Evolutionary conservation across 2,113 vertebrate species (phyloP).

Genomic region (Myrmecophaga tridactyla): DNA sequence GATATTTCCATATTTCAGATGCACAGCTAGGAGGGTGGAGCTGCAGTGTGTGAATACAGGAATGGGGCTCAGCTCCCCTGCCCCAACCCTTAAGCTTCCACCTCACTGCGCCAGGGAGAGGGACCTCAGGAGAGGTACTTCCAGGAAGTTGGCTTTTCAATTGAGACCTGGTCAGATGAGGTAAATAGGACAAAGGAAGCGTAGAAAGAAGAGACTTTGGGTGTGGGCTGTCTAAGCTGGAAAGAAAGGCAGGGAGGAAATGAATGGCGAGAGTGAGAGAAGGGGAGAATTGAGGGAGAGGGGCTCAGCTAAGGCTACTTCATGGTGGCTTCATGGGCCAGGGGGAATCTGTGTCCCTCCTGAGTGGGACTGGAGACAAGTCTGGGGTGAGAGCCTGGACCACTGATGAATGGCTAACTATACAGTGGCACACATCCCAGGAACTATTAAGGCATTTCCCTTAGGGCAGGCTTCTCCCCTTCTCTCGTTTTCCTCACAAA

Average conservation of each 20-base stretch:
- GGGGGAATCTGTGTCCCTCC: too few relatives aligned
- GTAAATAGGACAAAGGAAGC: neutral
- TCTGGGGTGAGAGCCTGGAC: neutral
- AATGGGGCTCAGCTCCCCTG: neutral
- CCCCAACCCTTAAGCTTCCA: neutral
- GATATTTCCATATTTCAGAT: neutral
- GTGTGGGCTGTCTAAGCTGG: neutral
- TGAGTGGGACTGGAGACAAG: neutral
- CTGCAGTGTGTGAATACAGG: neutral
- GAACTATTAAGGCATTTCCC: neutral
- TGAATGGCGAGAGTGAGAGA: neutral
- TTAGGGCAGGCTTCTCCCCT: neutral
- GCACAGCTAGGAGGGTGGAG: neutral
- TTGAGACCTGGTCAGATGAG: neutral
- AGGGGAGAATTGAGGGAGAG: too few relatives aligned
- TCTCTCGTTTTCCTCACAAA: neutral
- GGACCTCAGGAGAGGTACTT: neutral
- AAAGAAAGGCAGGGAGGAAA: neutral
- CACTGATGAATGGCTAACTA: neutral
- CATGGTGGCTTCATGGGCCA: too few relatives aligned
- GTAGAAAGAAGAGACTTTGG: neutral
- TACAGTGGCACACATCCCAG: neutral
- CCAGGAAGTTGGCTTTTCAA: too few relatives aligned
- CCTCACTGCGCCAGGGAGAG: too few relatives aligned
- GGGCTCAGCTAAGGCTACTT: too few relatives aligned